Percentiles rank a stretch among this genome's conserved stretches.
These are phyloP conservation scores for Helobdella robusta DNA, from an alignment of 2,888 invertebrate genomes.

Conservation along the genomic window DNA sequence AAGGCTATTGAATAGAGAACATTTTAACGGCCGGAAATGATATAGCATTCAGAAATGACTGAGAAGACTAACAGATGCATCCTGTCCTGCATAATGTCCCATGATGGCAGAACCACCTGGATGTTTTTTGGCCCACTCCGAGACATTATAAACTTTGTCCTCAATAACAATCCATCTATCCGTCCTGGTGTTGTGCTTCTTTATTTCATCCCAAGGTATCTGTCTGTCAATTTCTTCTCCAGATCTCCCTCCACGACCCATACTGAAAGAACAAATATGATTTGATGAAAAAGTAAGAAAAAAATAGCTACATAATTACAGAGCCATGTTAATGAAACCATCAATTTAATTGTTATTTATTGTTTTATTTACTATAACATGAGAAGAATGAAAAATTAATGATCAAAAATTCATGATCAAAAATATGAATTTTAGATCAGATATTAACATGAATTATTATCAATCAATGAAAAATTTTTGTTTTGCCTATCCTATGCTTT, in stretches of 20 bases:
- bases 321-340: no score
- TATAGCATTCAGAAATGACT: neutral
- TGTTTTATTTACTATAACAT: no score
- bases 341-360: no score
- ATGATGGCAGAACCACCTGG: slow-evolving; percentile 47
- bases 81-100: slow-evolving; percentile 46
- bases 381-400: no score
- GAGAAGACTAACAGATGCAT: slow-evolving; percentile 40
- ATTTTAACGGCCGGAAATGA: neutral
- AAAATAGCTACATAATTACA: no score
- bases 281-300: no score
- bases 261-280: no score
- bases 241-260: slow-evolving; percentile 30
- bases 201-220: slow-evolving; percentile 44
- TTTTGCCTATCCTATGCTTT: no score
- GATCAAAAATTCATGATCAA: no score
- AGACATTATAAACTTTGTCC: slow-evolving; percentile 46
- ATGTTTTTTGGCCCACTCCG: slow-evolving; percentile 43
- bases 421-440: no score
- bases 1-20: neutral
- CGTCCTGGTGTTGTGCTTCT: slow-evolving; percentile 38
- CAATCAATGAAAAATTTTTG: no score
- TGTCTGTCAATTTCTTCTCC: slow-evolving; percentile 21
- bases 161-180: slow-evolving; percentile 48
- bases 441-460: no score